Conservation (phyloP, 2,113 vertebrate genomes). For the Notechis scutatus region DNA sequence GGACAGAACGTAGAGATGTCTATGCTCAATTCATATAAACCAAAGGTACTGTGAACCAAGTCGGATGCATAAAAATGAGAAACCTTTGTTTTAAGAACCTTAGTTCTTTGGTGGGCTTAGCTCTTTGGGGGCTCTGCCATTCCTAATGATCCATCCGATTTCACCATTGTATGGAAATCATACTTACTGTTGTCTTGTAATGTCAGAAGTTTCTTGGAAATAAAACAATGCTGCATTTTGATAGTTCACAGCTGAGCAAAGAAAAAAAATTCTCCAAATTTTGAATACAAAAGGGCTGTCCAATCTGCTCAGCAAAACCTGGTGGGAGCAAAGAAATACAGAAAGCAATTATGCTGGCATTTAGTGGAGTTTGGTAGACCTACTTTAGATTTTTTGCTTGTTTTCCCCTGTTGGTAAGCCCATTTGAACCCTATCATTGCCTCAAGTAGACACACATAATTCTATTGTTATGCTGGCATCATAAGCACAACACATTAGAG, state of each 20-base stretch:
- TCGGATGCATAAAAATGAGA: not conserved
- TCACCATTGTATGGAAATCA: not conserved
- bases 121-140: not conserved
- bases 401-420: no score
- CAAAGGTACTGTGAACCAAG: slow-evolving; percentile 77
- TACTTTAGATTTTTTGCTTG: not conserved
- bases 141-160: not conserved
- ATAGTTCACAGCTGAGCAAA: not conserved
- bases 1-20: slow-evolving; percentile 99
- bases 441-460: not conserved
- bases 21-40: slow-evolving; percentile 92
- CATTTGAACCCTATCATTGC: not conserved
- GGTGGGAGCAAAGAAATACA: not conserved
- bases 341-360: not conserved
- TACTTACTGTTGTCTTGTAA: not conserved
- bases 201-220: not conserved
- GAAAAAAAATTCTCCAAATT: not conserved
- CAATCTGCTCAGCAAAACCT: not conserved
- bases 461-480: not conserved
- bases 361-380: not conserved
- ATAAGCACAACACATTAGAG: not conserved
- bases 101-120: not conserved
- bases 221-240: not conserved
- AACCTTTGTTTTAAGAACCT: not conserved
- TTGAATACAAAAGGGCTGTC: slow-evolving; percentile 33